Base-by-base conservation (phyloP, 2,113 vertebrate genomes). In the Oreochromis tanganicae region DNA sequence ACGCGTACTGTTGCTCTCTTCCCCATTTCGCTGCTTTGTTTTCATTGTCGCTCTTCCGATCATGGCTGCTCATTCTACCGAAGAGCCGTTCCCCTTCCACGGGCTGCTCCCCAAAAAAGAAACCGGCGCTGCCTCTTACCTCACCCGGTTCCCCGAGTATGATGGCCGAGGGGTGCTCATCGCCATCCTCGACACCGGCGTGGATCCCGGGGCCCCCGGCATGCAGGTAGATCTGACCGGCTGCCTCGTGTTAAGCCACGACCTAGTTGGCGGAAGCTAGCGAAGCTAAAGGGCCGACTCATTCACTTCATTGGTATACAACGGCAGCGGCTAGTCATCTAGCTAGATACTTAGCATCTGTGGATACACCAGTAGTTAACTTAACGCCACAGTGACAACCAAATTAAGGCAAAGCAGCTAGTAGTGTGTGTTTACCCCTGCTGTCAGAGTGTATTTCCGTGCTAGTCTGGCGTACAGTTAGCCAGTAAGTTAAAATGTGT, bases 81-180 rank as follows among this genome's bases (percentile, higher is more conserved):
- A 99, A 79, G 98, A 99, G 89, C 97, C 97, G 8, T 99, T 99
- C 91, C 98, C 98, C 1, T 98, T 98, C 80, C 98, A 99, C 87
- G 98, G 98, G 68, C 96, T 99, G 52, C 96, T 99, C 34, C 98
- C 98, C 68, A 99, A 99, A 89, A 99, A 99, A 87, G 98, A 99
- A 95, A 99, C 98, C 2, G 98, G 98, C 0, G 98, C 98, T 7
- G 94, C 97, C 11, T 97, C 98, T 21, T 99, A 98, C 82, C 97
- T 99, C 19, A 95, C 96, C 43, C 96, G 98, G 82, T 98, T 98
- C 90, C 98, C 98, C 0, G 98, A 99, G 36, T 97, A 98, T 87
- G 98, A 99, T 81, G 98, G 98, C 41, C 96, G 98, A 8, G 98
- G 98, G 3, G 97, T 98, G 66, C 96, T 99, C 79, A 93, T 99